Percentiles rank a stretch among this genome's conserved stretches.
Evolutionary conservation across 2,113 vertebrate species (phyloP).

Genomic region (Urocolius indicus): DNA sequence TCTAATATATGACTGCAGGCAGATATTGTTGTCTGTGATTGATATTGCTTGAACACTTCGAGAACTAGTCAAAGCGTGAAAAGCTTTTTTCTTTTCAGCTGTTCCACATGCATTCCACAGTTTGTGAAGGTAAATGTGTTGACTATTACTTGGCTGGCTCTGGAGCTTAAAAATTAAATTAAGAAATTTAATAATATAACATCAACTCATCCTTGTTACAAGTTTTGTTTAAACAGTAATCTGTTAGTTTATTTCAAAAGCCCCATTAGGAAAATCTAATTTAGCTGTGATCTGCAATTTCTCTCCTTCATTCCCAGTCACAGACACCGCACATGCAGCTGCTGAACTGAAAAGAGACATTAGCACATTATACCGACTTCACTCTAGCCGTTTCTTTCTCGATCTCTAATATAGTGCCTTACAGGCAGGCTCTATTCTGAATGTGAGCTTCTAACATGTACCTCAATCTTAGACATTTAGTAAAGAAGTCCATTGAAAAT

Average conservation of each 20-base stretch:
- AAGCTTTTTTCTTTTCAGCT: background rate
- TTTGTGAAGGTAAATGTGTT: constrained; percentile 3
- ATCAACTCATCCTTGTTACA: constrained; percentile 33
- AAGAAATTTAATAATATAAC: constrained; percentile 50
- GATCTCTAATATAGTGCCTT: background rate
- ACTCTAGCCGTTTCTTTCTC: background rate
- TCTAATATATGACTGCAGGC: background rate
- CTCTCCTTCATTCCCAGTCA: background rate
- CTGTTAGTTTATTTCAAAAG: constrained; percentile 67
- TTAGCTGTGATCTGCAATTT: constrained; percentile 50
- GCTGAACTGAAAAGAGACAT: background rate
- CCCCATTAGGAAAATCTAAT: constrained; percentile 63
- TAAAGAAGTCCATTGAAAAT: background rate
- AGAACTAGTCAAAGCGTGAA: background rate
- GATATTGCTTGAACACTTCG: background rate
- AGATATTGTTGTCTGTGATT: background rate
- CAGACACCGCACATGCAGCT: background rate
- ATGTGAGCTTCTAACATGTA: background rate
- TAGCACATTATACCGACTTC: background rate
- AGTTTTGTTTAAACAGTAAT: constrained; percentile 65
- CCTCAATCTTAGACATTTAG: background rate
- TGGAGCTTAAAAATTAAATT: constrained; percentile 65
- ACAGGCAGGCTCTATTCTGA: background rate
- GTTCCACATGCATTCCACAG: background rate
- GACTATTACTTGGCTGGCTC: constrained; percentile 23